These are phyloP conservation scores for Tridacna gigas DNA, from an alignment of 2,888 invertebrate species.

Conservation along the genomic window DNA sequence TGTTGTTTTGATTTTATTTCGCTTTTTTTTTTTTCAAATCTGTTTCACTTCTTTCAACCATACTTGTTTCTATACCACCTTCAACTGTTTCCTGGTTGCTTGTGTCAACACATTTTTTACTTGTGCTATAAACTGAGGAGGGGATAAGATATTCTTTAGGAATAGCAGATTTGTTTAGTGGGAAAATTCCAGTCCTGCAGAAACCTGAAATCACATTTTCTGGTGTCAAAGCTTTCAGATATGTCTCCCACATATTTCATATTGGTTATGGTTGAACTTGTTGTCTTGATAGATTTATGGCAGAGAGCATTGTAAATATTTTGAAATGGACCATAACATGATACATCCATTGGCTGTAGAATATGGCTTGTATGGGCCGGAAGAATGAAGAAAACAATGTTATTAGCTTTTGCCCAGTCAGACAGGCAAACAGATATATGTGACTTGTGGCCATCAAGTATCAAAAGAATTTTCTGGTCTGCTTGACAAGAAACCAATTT, in stretches of 20 bases:
- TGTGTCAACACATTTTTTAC: no score
- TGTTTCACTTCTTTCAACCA: no score
- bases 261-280: no score
- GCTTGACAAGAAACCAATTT: conserved; percentile 6
- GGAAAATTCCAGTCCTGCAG: conserved; percentile 36
- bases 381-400: conserved; percentile 28
- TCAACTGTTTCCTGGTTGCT: no score
- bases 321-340: conserved; percentile 24
- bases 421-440: conserved; percentile 10
- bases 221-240: conserved; percentile 6
- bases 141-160: conserved; percentile 6
- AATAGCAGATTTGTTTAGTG: conserved; percentile 22
- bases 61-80: no score
- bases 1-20: no score
- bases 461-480: not conserved
- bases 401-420: conserved; percentile 23
- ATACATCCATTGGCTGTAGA: not conserved
- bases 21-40: no score
- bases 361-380: conserved; percentile 26
- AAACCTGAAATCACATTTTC: conserved; percentile 43
- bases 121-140: no score
- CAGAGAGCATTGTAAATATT: conserved; percentile 33
- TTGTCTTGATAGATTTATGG: no score
- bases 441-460: conserved; percentile 33
- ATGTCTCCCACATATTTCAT: conserved; percentile 39